These are phyloP conservation scores for Ylistrum balloti DNA, from an alignment of 1,140 invertebrate species.

Conservation along the genomic window DNA sequence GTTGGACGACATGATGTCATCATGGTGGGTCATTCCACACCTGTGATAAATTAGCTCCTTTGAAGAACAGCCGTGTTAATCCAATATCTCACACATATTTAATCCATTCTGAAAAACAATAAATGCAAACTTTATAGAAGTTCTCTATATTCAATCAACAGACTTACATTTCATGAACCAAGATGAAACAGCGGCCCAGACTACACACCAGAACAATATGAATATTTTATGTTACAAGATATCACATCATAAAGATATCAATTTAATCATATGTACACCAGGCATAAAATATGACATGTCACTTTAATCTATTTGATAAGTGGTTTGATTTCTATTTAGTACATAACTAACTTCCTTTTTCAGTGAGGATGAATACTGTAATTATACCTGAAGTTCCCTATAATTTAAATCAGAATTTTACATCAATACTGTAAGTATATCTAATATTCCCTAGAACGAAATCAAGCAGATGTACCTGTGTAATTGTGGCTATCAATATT, in stretches of 20 bases:
- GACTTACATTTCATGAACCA: neutral
- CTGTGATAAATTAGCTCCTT: neutral
- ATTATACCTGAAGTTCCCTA: neutral
- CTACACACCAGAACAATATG: neutral
- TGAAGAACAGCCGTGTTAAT: neutral
- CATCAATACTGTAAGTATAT: no score
- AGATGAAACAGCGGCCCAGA: no score
- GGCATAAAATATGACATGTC: no score
- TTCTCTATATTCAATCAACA: neutral
- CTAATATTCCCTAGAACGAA: no score
- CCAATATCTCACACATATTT: neutral
- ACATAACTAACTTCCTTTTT: neutral
- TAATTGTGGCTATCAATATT: no score
- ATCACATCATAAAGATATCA: no score
- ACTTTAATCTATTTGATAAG: neutral
- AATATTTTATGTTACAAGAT: neutral
- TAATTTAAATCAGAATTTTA: neutral
- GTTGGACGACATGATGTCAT: constrained; percentile 23
- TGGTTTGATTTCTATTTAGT: neutral
- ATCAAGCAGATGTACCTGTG: no score
- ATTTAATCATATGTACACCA: neutral
- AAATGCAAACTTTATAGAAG: neutral
- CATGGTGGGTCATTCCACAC: constrained; percentile 30
- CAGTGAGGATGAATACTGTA: neutral
- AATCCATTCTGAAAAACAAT: neutral